A percentile compares a stretch with the other conserved stretches of the same genome.
Conservation (phyloP, 1,140 invertebrate species). For the Bathynomus jamesi region DNA sequence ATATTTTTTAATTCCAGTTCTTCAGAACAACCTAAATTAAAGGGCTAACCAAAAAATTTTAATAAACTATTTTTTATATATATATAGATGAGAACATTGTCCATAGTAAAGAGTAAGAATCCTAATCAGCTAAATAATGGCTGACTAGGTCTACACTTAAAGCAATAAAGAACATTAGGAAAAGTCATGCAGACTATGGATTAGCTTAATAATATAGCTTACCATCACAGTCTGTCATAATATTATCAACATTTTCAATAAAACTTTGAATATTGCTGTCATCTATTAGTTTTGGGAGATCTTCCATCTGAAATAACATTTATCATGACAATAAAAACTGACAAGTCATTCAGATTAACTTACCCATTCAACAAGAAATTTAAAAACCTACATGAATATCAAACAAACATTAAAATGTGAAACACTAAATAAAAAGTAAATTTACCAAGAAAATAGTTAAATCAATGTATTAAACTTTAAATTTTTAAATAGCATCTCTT, state of each 20-base stretch:
- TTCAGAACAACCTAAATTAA: no score
- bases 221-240: not conserved
- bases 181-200: not conserved
- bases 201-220: not conserved
- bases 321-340: no score
- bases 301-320: not conserved
- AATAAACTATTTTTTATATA: not conserved
- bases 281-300: not conserved
- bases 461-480: no score
- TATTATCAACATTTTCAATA: not conserved
- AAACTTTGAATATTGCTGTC: not conserved
- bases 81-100: not conserved
- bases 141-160: no score
- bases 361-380: no score
- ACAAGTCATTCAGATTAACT: no score
- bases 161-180: not conserved
- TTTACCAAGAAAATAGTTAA: no score
- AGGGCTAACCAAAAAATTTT: not conserved
- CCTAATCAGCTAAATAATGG: not conserved
- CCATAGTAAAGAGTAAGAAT: not conserved
- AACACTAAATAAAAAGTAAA: no score
- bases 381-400: no score
- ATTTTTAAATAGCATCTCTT: no score
- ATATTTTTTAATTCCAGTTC: no score
- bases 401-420: no score